Evolutionary conservation across 2,113 vertebrate genomes (phyloP), one percentile per base, ranked within the genome.

Genomic region (Thryonomys swinderianus): DNA sequence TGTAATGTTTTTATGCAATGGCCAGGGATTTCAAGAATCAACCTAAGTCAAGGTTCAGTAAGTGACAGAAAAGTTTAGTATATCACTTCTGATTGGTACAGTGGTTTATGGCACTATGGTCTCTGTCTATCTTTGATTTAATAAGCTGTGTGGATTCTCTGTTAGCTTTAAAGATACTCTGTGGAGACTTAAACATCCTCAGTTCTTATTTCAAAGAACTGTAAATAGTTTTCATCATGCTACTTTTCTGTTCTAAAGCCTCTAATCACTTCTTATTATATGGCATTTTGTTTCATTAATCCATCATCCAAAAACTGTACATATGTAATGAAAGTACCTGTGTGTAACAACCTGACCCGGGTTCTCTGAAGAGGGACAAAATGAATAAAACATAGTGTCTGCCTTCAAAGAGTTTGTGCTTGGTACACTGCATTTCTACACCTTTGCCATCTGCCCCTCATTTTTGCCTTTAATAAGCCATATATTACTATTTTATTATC

Each of bases 131-230:
- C 85, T 93, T 88, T 95, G 90, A 83, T 95, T 95, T 94, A 95
- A 86, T 90, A 91, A 93, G 87, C 51, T 40, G 16, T 59, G 67
- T 95, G 62, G 79, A 84, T 76, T 78, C 62, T 93, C 84, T 69
- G 82, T 64, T 85, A 82, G 61, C 64, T 96, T 93, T 93, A 80
- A 95, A 93, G 84, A 85, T 81, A 61, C 85, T 89, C 93, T 88
- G 0, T 92, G 91, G 83, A 97, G 83, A 91, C 85, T 95, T 95
- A 85, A 90, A 57, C 81, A 69, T 95, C 91, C 53, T 91, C 11
- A 71, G 84, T 96, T 76, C 67, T 94, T 96, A 67, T 95, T 97
- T 88, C 91, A 90, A 34, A 91, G 93, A 90, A 62, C 20, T 78
- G 67, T 94, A 89, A 91, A 94, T 67, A 76, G 64, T 92, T 96